Conservation (phyloP, 2,888 invertebrate genomes). For the Mythimna impura region DNA sequence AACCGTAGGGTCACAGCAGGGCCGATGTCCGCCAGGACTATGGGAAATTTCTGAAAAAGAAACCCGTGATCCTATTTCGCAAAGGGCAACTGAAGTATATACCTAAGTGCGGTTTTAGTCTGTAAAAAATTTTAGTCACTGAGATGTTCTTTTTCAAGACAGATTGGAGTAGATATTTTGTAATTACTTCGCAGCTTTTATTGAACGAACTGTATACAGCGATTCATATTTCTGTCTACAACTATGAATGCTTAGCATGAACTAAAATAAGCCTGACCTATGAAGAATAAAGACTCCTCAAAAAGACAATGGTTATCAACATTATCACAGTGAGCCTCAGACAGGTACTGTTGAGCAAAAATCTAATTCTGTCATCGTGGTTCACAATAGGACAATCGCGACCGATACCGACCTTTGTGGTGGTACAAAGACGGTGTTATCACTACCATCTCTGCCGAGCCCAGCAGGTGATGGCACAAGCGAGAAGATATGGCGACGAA, state of each 20-base stretch:
- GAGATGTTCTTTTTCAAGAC: not conserved
- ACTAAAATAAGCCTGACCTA: conserved; percentile 9
- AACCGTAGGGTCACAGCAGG: no score
- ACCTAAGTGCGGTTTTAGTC: no score
- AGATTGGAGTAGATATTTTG: not conserved
- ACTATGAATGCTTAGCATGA: not conserved
- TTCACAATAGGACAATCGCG: conserved; percentile 73
- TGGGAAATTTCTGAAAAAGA: no score
- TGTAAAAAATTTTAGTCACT: no score
- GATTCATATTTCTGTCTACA: not conserved
- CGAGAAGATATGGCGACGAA: conserved; percentile 47
- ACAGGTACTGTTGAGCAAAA: conserved; percentile 60
- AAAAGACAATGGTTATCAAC: conserved; percentile 39
- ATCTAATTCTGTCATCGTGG: conserved; percentile 69
- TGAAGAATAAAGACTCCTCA: conserved; percentile 28
- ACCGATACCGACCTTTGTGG: conserved; percentile 82
- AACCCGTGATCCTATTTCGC: no score
- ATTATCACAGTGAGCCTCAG: conserved; percentile 42
- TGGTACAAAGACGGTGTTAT: conserved; percentile 79
- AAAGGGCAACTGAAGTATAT: no score
- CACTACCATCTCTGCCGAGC: conserved; percentile 75
- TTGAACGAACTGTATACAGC: not conserved
- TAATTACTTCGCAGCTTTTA: not conserved
- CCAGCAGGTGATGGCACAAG: conserved; percentile 63
- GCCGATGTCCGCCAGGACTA: no score